Base-by-base conservation (phyloP, 2,113 vertebrate genomes). In the Garra rufa region DNA sequence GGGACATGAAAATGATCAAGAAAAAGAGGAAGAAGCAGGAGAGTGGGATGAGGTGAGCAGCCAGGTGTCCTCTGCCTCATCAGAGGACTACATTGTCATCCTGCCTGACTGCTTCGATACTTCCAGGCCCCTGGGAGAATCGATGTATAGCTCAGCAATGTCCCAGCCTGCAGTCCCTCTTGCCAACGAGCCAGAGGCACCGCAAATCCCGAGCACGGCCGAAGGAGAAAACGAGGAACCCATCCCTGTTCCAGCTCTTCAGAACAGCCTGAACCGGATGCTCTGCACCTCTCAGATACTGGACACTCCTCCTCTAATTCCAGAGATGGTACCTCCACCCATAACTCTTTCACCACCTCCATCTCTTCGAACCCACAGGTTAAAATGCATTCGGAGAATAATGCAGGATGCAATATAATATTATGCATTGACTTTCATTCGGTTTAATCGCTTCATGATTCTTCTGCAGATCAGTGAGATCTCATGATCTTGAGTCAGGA, bases 21-120 rank as follows among this genome's bases (percentile, higher is more conserved):
- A 86, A 7, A 86, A 86, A 76, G 88, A 87, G 2, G 91, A 89
- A 57, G 94, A 88, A 59, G 95, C 94, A 0, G 93, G 92, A 26
- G 95, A 97, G 84, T 95, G 94, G 92, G 97, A 98, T 82, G 98
- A 99, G 93, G 94, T 96, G 87, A 95, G 94, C 91, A 99, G 98
- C 90, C 96, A 98, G 91, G 94, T 91, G 28, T 98, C 97, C 19
- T 98, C 96, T 1, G 90, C 94, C 30, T 98, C 97, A 21, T 97
- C 97, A 0, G 98, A 99, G 79, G 98, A 99, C 87, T 99, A 97
- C 87, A 97, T 98, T 90, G 96, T 99, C 4, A 95, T 99, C 88
- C 95, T 99, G 73, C 98, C 98, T 0, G 98, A 99, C 91, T 99
- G 98, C 92, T 99, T 99, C 63, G 98, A 99, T 90, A 99, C 96